Evolutionary conservation across 2,113 vertebrate species (phyloP), one percentile per base, ranked within the genome.

Genomic region (Pygoscelis antarcticus): DNA sequence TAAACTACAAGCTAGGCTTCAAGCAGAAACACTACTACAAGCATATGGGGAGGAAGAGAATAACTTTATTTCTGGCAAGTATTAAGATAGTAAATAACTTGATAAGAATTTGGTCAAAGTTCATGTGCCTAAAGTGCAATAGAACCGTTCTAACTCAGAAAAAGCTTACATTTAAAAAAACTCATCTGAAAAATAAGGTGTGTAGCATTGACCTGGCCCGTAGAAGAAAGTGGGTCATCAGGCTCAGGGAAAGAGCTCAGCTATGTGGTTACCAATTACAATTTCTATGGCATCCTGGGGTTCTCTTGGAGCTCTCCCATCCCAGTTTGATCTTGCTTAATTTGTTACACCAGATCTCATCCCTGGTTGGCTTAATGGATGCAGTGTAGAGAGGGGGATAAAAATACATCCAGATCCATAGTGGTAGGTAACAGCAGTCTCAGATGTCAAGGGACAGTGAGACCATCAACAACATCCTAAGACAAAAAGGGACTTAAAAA

Each of bases 401-500:
- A 78, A 93, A 66, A 13, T 32, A 89, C 82, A 44, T 21, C 84
- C 94, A 95, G 74, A n/a, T 23, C 70, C 58, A 61, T 83, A 93
- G 61, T 14, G 46, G 92, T 58, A 89, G 88, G 91, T 49, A 87
- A 57, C 91, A 83, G 78, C 91, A 93, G 93, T 18, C 71, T 81
- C 86, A 64, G 94, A 72, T 40, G 22, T 79, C 96, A 87, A 87
- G 93, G 93, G 91, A 89, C 93, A 47, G 23, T 1, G 38, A 87
- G 77, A 62, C 86, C 88, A 88, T 96, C 96, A 91, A 64, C 87
- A 76, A 64, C 62, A 86, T 20, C 84, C 92, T 65, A 84, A 91
- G 76, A 93, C 94, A 92, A 95, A 96, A 93, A 93, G 29, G 66
- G 89, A 87, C 90, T 94, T 62, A 13, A 89, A 84, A 49, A 49